phyloP scores from a whole-genome alignment of 2,113 vertebrate species.

The Ammodramus savannarum region DNA sequence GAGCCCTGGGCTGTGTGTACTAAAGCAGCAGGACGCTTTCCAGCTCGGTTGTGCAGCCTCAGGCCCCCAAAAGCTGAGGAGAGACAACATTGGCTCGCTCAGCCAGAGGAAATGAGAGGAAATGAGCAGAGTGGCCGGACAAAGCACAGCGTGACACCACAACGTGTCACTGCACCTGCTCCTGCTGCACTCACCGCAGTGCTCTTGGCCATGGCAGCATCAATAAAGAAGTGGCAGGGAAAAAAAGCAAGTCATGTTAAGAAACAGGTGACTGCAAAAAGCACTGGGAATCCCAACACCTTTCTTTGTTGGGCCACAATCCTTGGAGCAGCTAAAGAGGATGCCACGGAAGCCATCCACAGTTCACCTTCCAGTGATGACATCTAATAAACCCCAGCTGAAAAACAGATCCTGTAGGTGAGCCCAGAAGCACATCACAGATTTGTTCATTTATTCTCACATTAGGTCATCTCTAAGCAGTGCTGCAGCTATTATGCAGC shows the following conservation, averaged over 20 bases:
- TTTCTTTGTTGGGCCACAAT: rapidly evolving
- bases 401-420: neutral
- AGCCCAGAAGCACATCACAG: neutral
- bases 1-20: neutral
- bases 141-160: neutral
- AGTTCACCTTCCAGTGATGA: rapidly evolving
- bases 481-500: neutral
- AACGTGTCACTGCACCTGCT: conserved; percentile 5
- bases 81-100: neutral
- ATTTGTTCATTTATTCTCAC: neutral
- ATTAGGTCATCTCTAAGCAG: neutral
- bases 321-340: neutral
- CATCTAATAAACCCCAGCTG: rapidly evolving
- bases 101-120: neutral
- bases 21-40: neutral
- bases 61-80: neutral
- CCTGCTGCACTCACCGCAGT: neutral
- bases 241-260: neutral
- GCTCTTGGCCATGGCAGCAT: rapidly evolving
- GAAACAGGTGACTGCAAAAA: neutral
- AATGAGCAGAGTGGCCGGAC: neutral
- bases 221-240: neutral
- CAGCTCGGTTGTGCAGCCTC: neutral
- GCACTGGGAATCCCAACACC: neutral
- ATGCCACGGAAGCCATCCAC: rapidly evolving